phyloP scores from a whole-genome alignment of 64 coral and sea anemone species.

The Stichodactyla helianthus region DNA sequence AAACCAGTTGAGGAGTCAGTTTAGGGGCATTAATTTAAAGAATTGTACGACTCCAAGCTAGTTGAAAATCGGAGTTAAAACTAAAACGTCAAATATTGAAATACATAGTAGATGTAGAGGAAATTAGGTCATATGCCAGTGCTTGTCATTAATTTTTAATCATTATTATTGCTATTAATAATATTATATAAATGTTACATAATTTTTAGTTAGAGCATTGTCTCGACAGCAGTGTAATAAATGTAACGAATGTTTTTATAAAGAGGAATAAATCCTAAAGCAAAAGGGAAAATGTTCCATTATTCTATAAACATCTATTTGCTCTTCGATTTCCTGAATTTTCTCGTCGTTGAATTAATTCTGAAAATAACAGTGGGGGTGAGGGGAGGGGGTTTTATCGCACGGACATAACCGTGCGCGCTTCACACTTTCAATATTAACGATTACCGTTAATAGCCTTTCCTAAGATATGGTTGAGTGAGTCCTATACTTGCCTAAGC shows the following conservation, averaged over 20 bases:
- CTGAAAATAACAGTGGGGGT: too few relatives aligned
- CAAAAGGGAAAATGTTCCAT: neutral
- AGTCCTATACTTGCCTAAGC: too few relatives aligned
- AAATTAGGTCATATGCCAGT: neutral
- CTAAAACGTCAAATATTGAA: neutral
- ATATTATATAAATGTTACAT: slow-evolving; percentile 8
- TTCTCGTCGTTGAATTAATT: too few relatives aligned
- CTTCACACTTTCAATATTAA: too few relatives aligned
- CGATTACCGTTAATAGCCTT: too few relatives aligned
- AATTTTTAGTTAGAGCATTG: slow-evolving; percentile 2
- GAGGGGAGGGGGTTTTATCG: too few relatives aligned
- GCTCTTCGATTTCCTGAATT: too few relatives aligned
- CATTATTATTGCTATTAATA: neutral
- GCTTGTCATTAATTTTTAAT: slow-evolving; percentile 4
- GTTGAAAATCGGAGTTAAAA: neutral
- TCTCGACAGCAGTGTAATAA: neutral
- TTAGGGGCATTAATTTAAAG: neutral
- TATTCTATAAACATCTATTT: too few relatives aligned
- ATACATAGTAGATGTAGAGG: neutral
- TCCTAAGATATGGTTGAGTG: too few relatives aligned
- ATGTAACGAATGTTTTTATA: slow-evolving; percentile 16
- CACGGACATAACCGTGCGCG: too few relatives aligned
- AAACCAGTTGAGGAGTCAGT: neutral
- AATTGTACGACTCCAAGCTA: neutral
- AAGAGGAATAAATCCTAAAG: neutral